Evolutionary conservation across 2,113 vertebrate species (phyloP), one percentile per base, ranked within the genome.

Genomic region (Hystrix brachyura): DNA sequence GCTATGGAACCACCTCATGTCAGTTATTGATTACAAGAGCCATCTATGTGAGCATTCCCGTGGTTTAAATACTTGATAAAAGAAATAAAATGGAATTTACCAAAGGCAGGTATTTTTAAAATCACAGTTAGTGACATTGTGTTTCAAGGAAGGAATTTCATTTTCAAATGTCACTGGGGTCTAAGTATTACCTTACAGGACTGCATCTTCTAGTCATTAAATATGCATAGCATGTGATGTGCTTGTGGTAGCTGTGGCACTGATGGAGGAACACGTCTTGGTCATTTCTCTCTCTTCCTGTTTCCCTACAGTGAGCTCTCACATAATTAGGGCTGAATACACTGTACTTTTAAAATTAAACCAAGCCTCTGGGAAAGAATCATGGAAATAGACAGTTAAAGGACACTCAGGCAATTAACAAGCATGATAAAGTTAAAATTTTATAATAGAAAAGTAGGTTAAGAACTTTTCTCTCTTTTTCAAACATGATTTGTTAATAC

Each of bases 311-410:
- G 98, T 69, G 13, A 98, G 91, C 84, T 90, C 97, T 98, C 97
- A 92, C 98, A 98, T 98, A 99, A 99, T 98, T 99, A 98, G 98
- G 98, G 97, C 98, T 98, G 94, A 98, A 98, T 94, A 98, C 94
- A 98, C 96, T 84, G 94, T 23, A 90, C 96, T 98, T 98, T 98
- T 98, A 98, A 99, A 99, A 98, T 98, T 98, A 99, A 99, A 98
- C 98, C 97, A 98, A 98, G 98, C 98, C 98, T 98, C 97, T 98
- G 98, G 98, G 98, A 98, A 98, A 98, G 98, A 98, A 98, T 98
- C 80, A 79, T 97, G 97, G 97, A 98, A 98, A 98, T 98, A 98
- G 97, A 98, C 97, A 97, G 97, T 98, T 98, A 98, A 98, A 99
- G 98, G 98, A 98, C 98, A 98, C 98, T 88, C 96, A 98, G 97